Evolutionary conservation across 2,113 vertebrate species (phyloP), one percentile per base, ranked within the genome.

Genomic region (Mesitornis unicolor): DNA sequence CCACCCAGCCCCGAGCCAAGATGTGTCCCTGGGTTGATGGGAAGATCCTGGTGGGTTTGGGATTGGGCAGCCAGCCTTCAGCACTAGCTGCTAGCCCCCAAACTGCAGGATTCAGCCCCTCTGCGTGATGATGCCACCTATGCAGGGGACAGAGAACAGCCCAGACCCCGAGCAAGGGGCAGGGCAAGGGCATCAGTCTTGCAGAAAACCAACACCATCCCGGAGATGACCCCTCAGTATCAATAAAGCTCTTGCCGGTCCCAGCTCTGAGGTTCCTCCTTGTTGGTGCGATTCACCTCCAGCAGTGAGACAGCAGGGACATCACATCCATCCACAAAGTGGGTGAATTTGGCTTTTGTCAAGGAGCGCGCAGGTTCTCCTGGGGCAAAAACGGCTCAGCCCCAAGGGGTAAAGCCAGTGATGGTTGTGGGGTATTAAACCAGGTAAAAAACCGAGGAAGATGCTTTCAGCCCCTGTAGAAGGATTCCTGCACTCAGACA

Each of bases 331-430:
- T 19, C 33, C 47, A 40, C 10, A 63, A 63, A 36, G 31, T 0
- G 2, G 13, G 24, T n/a, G 20, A 38, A 20, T 33, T 11, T 47
- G 31, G 73, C 13, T 64, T 53, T 59, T 50, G 25, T 16, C 20
- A 28, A 50, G 36, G 31, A 51, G 26, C 2, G 6, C 1, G 2
- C 33, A 11, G 0, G 0, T 35, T 57, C 25, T 73, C n/a, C 57
- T 25, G 42, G 19, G 35, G 26, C 19, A 59, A 28, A 64, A 79
- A 63, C 11, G 43, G 11, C 9, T 74, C 42, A 33, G n/a, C 13
- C 33, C 54, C 8, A 13, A 8, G 19, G 48, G 10, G 43, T 24
- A 20, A 40, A 17, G 54, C 15, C 13, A 16, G 9, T 19, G 18
- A 75, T 0, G 2, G 6, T 11, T 61, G 63, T 16, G 21, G 26